These are phyloP conservation scores for Augochlorella aurata DNA, from an alignment of 2,888 invertebrate genomes.

Conservation along the genomic window DNA sequence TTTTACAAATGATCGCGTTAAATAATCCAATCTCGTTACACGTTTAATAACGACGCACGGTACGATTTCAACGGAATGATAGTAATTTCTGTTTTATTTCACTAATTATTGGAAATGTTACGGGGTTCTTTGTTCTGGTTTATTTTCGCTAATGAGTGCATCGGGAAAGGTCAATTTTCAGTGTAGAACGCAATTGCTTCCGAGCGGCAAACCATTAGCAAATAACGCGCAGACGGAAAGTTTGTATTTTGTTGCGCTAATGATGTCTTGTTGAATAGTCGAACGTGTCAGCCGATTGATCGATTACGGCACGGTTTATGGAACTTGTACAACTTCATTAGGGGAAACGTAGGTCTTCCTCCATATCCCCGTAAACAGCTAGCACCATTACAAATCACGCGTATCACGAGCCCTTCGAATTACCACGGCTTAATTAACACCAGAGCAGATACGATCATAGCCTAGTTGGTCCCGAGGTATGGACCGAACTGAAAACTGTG, in stretches of 20 bases:
- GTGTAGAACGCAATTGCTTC: background rate
- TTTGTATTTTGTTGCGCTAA: conserved; percentile 7
- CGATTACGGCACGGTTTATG: background rate
- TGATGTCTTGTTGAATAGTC: background rate
- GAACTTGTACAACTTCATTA: background rate
- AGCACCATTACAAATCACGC: conserved; percentile 6
- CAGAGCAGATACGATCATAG: background rate
- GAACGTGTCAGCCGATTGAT: background rate
- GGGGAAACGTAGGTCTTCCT: background rate
- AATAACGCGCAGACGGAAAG: background rate
- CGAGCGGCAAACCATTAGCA: background rate
- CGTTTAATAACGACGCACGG: background rate
- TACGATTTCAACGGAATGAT: background rate
- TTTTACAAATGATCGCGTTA: background rate
- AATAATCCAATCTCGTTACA: background rate
- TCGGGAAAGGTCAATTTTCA: background rate
- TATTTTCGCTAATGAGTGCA: background rate
- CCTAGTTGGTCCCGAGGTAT: background rate
- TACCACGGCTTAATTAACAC: background rate
- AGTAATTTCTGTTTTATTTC: background rate
- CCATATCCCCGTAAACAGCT: background rate
- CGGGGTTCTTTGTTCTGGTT: background rate
- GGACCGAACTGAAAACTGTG: background rate
- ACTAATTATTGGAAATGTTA: background rate
- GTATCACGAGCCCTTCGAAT: background rate